A percentile compares a stretch with the other conserved stretches of the same genome.
phyloP scores from a whole-genome alignment of 37 sponge, comb jelly and placozoan genomes.

The Axinella damicornis region DNA sequence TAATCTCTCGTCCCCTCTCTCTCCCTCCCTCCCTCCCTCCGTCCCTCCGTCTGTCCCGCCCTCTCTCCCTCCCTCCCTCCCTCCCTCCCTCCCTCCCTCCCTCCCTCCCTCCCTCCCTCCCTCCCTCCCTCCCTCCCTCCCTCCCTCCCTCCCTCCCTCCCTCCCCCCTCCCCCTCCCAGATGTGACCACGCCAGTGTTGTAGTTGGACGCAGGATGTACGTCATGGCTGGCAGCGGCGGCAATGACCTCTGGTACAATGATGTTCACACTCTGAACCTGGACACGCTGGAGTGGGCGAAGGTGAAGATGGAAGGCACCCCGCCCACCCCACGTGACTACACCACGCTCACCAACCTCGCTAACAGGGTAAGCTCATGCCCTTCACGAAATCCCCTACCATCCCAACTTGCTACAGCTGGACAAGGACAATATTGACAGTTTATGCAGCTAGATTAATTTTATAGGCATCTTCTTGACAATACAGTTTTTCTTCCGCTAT shows the following conservation, averaged over 20 bases:
- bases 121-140: no score
- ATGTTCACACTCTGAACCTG: constrained; percentile 44
- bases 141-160: no score
- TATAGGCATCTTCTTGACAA: no score
- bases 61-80: no score
- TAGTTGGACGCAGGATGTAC: constrained; percentile 44
- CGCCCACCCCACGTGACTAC: constrained; percentile 70
- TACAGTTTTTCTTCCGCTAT: no score
- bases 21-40: neutral
- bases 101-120: no score
- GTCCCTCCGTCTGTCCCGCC: neutral
- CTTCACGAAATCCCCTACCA: no score
- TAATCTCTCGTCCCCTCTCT: neutral
- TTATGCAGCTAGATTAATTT: neutral
- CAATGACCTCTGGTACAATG: constrained; percentile 66
- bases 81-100: no score
- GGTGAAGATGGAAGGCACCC: constrained; percentile 6
- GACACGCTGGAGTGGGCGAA: constrained; percentile 51
- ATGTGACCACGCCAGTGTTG: constrained; percentile 73
- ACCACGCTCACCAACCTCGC: constrained; percentile 36
- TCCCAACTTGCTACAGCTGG: neutral
- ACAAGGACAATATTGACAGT: neutral
- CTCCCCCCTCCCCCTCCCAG: constrained; percentile 24
- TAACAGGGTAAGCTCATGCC: constrained; percentile 47
- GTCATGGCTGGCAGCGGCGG: constrained; percentile 68